A percentile compares a stretch with the other conserved stretches of the same genome.
These are phyloP conservation scores for Hirundichthys speculiger DNA, from an alignment of 2,113 vertebrate genomes.

Conservation along the genomic window DNA sequence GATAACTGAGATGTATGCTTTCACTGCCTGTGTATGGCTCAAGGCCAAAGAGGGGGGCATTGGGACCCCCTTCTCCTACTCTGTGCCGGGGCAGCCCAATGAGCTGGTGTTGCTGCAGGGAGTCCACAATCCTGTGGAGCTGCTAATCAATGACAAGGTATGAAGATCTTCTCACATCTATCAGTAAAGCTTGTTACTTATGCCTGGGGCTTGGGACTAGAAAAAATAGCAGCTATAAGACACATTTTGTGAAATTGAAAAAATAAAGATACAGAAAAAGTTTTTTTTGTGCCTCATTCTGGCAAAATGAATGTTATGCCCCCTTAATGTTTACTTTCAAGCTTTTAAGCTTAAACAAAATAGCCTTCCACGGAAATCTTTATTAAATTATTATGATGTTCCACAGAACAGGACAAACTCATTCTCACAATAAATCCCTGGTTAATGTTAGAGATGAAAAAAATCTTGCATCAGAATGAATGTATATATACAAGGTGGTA, in stretches of 20 bases:
- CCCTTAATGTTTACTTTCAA: constrained; percentile 13
- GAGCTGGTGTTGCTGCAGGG: constrained; percentile 95
- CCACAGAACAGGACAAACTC: not conserved
- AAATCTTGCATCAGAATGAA: no score
- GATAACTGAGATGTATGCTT: constrained; percentile 93
- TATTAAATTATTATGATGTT: not conserved
- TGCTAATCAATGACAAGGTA: constrained; percentile 97
- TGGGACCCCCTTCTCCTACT: constrained; percentile 97
- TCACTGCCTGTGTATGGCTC: constrained; percentile 94
- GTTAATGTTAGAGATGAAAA: no score
- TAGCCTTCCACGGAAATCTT: constrained; percentile 4
- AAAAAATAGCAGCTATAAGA: not conserved
- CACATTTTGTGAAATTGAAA: not conserved
- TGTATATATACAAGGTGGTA: no score
- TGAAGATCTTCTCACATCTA: not conserved
- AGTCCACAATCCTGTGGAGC: constrained; percentile 90
- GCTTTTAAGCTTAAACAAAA: not conserved
- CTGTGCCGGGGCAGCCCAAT: constrained; percentile 90
- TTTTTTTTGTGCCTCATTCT: no score
- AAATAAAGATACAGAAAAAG: not conserved
- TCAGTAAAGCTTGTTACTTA: not conserved
- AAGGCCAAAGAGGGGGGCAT: constrained; percentile 86
- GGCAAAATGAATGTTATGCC: not conserved
- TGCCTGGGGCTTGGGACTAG: not conserved
- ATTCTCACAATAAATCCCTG: no score